These are phyloP conservation scores for Drosophila robusta DNA, from an alignment of 2,888 invertebrate genomes.

Conservation along the genomic window DNA sequence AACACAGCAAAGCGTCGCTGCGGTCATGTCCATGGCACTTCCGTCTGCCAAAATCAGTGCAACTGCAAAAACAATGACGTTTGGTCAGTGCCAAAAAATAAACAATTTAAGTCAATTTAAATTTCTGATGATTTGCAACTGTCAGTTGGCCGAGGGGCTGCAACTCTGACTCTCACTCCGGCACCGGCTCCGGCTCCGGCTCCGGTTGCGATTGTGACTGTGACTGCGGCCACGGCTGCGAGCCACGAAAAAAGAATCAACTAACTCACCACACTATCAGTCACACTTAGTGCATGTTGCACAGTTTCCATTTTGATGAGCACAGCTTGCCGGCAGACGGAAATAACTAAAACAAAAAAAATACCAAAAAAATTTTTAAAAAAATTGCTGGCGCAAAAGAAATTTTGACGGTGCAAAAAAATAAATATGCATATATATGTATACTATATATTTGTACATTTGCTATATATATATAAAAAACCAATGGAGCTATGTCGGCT, in stretches of 20 bases:
- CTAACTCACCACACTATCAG: slow-evolving; percentile 78
- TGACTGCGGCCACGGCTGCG: slow-evolving; percentile 8
- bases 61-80: slow-evolving; percentile 55
- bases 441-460: slow-evolving; percentile 8
- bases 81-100: slow-evolving; percentile 55
- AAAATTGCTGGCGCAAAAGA: slow-evolving; percentile 29
- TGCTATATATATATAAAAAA: slow-evolving; percentile 7
- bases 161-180: background rate
- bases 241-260: slow-evolving; percentile 66
- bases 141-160: slow-evolving; percentile 58
- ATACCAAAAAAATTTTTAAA: slow-evolving; percentile 6
- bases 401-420: slow-evolving; percentile 44
- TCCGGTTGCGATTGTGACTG: background rate
- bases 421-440: slow-evolving; percentile 24
- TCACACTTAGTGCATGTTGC: slow-evolving; percentile 78
- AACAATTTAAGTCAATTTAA: slow-evolving; percentile 80
- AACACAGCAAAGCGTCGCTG: slow-evolving; percentile 53
- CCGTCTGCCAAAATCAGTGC: slow-evolving; percentile 61
- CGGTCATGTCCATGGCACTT: slow-evolving; percentile 43
- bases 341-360: slow-evolving; percentile 46
- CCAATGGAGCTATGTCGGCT: background rate
- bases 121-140: slow-evolving; percentile 80
- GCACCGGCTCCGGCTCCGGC: background rate
- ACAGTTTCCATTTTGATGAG: slow-evolving; percentile 78
- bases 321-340: slow-evolving; percentile 59